phyloP scores from a whole-genome alignment of 2,888 invertebrate genomes.

The Octodonta nipae region DNA sequence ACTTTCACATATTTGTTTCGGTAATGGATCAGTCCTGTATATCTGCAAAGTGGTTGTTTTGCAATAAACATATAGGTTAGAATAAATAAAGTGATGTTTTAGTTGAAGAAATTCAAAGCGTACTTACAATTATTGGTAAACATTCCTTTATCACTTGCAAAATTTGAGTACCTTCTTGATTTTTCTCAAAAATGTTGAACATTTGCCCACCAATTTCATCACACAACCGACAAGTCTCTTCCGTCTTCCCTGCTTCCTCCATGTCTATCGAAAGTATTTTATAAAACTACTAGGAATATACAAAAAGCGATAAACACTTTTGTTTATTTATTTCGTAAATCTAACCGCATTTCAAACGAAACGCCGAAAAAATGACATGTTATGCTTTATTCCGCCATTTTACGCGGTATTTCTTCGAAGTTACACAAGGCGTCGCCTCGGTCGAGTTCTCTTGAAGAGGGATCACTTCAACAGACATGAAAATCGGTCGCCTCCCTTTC shows the following conservation, averaged over 20 bases:
- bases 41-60: conserved; percentile 31
- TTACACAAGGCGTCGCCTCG: no score
- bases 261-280: conserved; percentile 8
- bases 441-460: no score
- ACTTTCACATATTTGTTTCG: conserved; percentile 31
- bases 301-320: conserved; percentile 9
- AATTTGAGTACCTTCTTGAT: conserved; percentile 30
- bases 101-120: conserved; percentile 8
- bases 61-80: conserved; percentile 2
- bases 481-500: no score
- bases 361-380: conserved; percentile 25
- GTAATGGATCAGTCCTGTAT: conserved; percentile 33
- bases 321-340: conserved; percentile 10
- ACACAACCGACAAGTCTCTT: conserved; percentile 31
- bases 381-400: conserved; percentile 23
- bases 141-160: conserved; percentile 32
- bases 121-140: conserved; percentile 33
- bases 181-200: conserved; percentile 33
- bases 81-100: no score
- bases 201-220: conserved; percentile 27
- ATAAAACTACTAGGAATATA: conserved; percentile 7
- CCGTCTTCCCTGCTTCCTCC: conserved; percentile 17
- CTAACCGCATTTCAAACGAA: conserved; percentile 17
- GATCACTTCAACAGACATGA: no score
- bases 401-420: no score